These are phyloP conservation scores for Falco biarmicus DNA, from an alignment of 2,797 vertebrate genomes.

Conservation along the genomic window DNA sequence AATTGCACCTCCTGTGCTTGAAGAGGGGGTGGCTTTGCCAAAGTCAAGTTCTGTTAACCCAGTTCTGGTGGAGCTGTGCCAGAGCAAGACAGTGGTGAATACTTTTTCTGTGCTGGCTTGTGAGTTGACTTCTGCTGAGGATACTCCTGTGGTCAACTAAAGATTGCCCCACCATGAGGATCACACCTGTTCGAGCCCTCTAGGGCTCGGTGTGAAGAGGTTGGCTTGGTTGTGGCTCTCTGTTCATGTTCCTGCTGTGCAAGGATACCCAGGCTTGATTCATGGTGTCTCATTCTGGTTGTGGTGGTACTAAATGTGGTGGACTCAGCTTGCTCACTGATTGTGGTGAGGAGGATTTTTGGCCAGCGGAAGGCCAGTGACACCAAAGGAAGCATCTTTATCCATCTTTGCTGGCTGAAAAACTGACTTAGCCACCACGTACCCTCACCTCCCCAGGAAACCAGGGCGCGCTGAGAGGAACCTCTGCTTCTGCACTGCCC, in stretches of 20 bases:
- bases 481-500: not conserved
- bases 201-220: not conserved
- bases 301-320: not conserved
- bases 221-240: not conserved
- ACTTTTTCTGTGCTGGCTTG: not conserved
- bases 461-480: accelerated
- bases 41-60: not conserved
- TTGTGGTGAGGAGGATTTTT: accelerated
- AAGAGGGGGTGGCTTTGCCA: not conserved
- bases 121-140: not conserved
- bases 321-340: not conserved
- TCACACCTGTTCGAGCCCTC: not conserved
- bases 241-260: not conserved
- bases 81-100: not conserved
- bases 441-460: not conserved
- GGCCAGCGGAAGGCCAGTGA: not conserved
- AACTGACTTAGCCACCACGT: accelerated
- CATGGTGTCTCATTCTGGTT: accelerated
- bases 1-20: not conserved
- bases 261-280: not conserved
- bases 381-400: not conserved
- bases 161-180: not conserved
- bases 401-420: not conserved
- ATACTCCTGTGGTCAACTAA: not conserved
- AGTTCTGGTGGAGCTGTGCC: not conserved